Conservation (phyloP, 2,113 vertebrate species). For the Sclerurus mexicanus region DNA sequence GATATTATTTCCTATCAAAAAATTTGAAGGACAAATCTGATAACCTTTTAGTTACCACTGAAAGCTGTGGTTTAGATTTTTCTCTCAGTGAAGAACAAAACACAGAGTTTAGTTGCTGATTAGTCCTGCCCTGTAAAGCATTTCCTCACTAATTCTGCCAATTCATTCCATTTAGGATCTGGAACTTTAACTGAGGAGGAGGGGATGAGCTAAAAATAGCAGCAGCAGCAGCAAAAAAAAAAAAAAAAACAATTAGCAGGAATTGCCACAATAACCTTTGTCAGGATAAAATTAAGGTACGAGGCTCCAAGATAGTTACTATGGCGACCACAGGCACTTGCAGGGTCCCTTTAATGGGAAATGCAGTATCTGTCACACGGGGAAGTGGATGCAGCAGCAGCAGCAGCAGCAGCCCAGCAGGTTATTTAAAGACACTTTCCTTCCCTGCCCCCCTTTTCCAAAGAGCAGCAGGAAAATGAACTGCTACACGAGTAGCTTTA, state of each 20-base stretch:
- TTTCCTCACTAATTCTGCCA: background rate
- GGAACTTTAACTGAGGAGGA: background rate
- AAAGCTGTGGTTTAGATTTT: background rate
- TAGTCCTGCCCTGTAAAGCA: background rate
- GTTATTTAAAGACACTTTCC: slow-evolving; percentile 43
- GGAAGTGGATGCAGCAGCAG: slow-evolving; percentile 11
- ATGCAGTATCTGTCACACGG: slow-evolving; percentile 54
- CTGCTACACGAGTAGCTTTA: background rate
- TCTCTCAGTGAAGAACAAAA: background rate
- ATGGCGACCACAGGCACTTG: slow-evolving; percentile 57
- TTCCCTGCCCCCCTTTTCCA: background rate
- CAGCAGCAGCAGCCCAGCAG: background rate
- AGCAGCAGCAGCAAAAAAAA: background rate
- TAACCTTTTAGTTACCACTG: background rate
- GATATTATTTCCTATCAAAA: background rate
- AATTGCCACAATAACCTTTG: slow-evolving; percentile 70
- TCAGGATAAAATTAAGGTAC: slow-evolving; percentile 66
- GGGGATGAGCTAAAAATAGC: slow-evolving; percentile 49
- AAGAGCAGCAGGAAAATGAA: background rate
- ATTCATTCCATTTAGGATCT: slow-evolving; percentile 18
- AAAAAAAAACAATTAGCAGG: slow-evolving; percentile 42
- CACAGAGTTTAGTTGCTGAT: background rate
- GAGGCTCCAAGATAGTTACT: slow-evolving; percentile 61
- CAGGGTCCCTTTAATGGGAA: slow-evolving; percentile 67
- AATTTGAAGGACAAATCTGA: background rate